These are phyloP conservation scores for Lasioglossum calceatum DNA, from an alignment of 2,888 invertebrate species.

Conservation along the genomic window DNA sequence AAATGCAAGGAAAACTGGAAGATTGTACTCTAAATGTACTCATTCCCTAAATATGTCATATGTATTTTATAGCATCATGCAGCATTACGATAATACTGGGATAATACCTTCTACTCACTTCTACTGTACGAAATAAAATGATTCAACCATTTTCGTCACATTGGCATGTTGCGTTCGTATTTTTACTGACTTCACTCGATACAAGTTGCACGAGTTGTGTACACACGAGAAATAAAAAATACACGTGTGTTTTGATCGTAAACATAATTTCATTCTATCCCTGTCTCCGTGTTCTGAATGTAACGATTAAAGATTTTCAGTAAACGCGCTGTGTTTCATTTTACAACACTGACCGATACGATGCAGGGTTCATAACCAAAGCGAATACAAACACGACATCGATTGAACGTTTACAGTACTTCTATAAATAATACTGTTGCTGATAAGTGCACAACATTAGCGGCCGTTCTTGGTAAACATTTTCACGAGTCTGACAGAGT, in stretches of 20 bases:
- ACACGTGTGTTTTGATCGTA: conserved; percentile 29
- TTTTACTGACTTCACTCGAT: conserved; percentile 22
- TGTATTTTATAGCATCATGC: neutral
- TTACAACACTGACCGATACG: neutral
- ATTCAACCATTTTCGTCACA: neutral
- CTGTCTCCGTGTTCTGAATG: neutral
- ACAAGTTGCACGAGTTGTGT: conserved; percentile 4
- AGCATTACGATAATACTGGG: no score
- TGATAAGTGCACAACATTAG: neutral
- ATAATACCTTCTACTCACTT: neutral
- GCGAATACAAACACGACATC: conserved; percentile 7
- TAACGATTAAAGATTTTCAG: conserved; percentile 16
- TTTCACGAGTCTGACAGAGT: neutral
- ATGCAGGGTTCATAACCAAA: neutral
- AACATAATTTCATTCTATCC: neutral
- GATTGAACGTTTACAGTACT: neutral
- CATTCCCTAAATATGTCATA: neutral
- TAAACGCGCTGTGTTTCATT: neutral
- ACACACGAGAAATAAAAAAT: neutral
- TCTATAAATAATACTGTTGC: conserved; percentile 10
- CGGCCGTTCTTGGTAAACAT: neutral
- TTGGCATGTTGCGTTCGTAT: conserved; percentile 18
- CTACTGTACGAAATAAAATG: neutral
- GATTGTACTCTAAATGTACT: neutral
- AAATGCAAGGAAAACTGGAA: neutral